Conservation (phyloP, 2,888 invertebrate species). For the Lasius fuliginosus region DNA sequence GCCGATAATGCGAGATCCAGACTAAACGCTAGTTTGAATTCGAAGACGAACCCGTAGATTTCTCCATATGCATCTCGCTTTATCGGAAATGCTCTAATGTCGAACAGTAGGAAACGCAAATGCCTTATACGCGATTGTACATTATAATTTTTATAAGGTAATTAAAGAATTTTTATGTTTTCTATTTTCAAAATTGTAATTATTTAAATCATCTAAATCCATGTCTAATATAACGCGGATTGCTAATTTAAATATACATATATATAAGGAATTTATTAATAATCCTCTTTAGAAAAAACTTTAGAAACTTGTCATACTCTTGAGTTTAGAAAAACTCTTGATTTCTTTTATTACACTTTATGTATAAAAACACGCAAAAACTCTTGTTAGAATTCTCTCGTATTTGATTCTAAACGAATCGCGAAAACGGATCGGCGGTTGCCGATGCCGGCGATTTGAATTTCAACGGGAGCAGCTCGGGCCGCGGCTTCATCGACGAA, state of each 20-base stretch:
- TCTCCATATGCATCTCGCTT: conserved; percentile 1
- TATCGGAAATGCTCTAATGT: conserved; percentile 26
- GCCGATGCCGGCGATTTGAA: conserved; percentile 34
- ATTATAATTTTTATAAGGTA: background rate
- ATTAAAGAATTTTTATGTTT: background rate
- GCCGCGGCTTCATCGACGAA: conserved; percentile 72
- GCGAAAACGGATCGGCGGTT: conserved; percentile 23
- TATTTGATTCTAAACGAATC: conserved; percentile 29
- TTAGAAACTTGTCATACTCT: background rate
- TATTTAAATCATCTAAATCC: background rate
- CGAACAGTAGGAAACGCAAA: background rate
- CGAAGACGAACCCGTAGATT: conserved; percentile 2
- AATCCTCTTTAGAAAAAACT: background rate
- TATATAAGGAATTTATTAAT: background rate
- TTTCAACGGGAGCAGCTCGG: conserved; percentile 39
- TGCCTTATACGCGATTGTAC: background rate
- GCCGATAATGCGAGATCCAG: conserved; percentile 41
- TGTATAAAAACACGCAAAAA: background rate
- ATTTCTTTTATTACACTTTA: background rate
- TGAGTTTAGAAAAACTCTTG: background rate
- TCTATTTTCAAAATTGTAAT: background rate
- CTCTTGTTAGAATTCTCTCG: conserved; percentile 4
- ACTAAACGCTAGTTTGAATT: conserved; percentile 50
- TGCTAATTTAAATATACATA: background rate
- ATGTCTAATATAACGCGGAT: background rate